Conservation (phyloP, 1,140 invertebrate species). For the Kradibia gibbosae region DNA sequence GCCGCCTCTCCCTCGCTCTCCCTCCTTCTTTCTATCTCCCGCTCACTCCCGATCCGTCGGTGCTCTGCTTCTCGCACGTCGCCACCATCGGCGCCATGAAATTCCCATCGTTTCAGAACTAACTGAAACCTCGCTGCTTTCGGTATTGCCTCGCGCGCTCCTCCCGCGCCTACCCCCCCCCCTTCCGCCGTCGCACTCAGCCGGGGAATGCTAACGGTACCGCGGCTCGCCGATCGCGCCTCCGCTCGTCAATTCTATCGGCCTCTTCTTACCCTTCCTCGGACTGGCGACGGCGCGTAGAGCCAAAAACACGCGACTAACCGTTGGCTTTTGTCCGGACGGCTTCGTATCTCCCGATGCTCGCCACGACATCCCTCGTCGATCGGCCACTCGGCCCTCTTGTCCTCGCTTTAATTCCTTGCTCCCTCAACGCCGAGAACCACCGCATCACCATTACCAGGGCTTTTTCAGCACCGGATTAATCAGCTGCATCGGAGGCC, state of each 20-base stretch:
- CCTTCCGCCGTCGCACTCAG: neutral
- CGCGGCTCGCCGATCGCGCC: neutral
- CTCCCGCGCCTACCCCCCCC: neutral
- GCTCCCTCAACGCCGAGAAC: neutral
- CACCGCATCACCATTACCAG: constrained; percentile 13
- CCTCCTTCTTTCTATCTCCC: neutral
- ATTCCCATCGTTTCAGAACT: constrained; percentile 66
- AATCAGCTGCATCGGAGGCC: neutral
- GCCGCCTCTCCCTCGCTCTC: constrained; percentile 1
- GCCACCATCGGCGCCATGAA: constrained; percentile 52
- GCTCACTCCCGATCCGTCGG: neutral
- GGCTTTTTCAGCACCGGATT: neutral
- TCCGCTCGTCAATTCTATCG: neutral
- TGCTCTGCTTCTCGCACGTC: constrained; percentile 35
- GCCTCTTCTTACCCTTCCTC: constrained; percentile 8
- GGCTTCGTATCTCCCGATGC: no score
- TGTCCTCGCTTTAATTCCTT: neutral
- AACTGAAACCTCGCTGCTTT: constrained; percentile 64
- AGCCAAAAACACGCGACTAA: neutral
- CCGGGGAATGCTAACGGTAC: constrained; percentile 23
- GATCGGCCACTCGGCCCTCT: neutral
- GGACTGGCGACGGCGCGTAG: neutral
- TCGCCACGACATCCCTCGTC: neutral
- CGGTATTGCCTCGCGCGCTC: constrained; percentile 55
- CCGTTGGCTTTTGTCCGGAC: neutral